Evolutionary conservation across 2,888 invertebrate genomes (phyloP).

Genomic region (Nemotelus pantherinus): DNA sequence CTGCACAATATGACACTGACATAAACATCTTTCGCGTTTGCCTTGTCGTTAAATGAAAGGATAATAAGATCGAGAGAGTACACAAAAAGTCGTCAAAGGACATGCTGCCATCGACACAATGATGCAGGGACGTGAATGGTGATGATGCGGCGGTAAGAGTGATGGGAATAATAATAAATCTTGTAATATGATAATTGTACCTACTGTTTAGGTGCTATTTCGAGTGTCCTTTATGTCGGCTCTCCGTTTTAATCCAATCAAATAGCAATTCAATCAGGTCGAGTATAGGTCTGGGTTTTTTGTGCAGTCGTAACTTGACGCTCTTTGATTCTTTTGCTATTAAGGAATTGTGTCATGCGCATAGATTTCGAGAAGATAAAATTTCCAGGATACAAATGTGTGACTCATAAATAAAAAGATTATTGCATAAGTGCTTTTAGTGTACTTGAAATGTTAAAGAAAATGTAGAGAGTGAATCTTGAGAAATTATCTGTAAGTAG

Average conservation of each 20-base stretch:
- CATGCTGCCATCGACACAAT: constrained; percentile 12
- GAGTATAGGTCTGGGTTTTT: not conserved
- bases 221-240: not conserved
- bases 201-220: constrained; percentile 4
- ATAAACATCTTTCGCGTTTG: too few species aligned
- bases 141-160: constrained; percentile 8
- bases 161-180: constrained; percentile 32
- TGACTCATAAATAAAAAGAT: too few species aligned
- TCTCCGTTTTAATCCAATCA: constrained; percentile 33
- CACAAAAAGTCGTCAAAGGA: constrained; percentile 5
- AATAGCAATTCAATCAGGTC: constrained; percentile 13
- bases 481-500: too few species aligned
- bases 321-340: constrained; percentile 23
- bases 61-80: constrained; percentile 21
- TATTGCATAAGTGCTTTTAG: too few species aligned
- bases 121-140: not conserved
- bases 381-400: too few species aligned
- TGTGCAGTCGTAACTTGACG: constrained; percentile 20
- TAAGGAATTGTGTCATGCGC: constrained; percentile 27
- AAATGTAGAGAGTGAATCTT: too few species aligned
- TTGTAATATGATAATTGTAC: constrained; percentile 32
- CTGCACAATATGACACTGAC: not conserved
- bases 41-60: constrained; percentile 15
- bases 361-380: not conserved
- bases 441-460: too few species aligned